phyloP scores from a whole-genome alignment of 1,140 invertebrate species.

The Ridgeia piscesae region DNA sequence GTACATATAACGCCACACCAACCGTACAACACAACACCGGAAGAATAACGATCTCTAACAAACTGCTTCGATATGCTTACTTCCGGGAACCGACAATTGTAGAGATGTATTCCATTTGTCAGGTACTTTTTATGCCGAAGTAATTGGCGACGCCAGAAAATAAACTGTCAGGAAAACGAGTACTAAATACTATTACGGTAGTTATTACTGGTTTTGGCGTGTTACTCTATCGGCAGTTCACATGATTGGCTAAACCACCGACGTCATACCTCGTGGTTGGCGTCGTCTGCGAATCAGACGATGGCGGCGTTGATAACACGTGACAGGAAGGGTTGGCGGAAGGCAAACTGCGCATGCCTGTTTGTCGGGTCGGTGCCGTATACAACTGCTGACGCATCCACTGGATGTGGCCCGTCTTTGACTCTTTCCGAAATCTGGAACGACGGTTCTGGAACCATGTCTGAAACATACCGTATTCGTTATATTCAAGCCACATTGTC shows the following conservation, averaged over 20 bases:
- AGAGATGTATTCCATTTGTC: too few relatives aligned
- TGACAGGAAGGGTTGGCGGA: slow-evolving; percentile 60
- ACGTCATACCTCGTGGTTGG: neutral
- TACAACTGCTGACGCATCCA: slow-evolving; percentile 17
- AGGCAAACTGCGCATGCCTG: slow-evolving; percentile 22
- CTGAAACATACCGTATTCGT: neutral
- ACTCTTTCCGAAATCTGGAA: slow-evolving; percentile 14
- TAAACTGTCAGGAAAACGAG: too few relatives aligned
- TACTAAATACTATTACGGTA: too few relatives aligned
- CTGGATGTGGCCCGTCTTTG: slow-evolving; percentile 12
- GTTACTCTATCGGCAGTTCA: neutral
- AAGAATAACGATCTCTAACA: neutral
- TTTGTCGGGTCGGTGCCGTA: slow-evolving; percentile 6
- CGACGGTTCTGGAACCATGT: slow-evolving; percentile 20
- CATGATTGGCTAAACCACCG: neutral
- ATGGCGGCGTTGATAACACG: slow-evolving; percentile 3
- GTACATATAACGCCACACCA: neutral
- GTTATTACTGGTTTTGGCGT: too few relatives aligned
- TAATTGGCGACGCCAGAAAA: too few relatives aligned
- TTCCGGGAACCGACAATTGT: too few relatives aligned
- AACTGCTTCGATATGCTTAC: too few relatives aligned
- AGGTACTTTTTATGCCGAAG: too few relatives aligned
- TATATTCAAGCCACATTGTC: neutral
- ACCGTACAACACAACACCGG: neutral
- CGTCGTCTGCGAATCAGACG: neutral